Conservation (phyloP, 64 coral and sea anemone species). For the Platygyra sinensis region DNA sequence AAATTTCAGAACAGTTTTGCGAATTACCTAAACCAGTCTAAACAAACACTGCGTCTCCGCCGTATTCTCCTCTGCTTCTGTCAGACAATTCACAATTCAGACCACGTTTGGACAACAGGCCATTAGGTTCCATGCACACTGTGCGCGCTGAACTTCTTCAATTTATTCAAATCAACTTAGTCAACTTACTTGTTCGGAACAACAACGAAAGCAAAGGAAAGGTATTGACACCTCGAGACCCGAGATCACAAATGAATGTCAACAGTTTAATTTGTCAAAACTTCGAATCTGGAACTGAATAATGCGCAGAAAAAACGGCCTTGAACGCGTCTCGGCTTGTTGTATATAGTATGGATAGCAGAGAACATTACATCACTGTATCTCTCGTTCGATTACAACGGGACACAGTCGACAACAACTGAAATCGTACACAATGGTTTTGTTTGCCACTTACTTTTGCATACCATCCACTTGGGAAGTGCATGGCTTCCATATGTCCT, state of each 20-base stretch:
- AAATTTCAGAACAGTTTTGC: background rate
- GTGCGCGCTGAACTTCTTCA: no score
- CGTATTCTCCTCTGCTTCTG: background rate
- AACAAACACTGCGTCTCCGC: background rate
- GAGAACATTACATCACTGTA: background rate
- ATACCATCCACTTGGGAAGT: constrained; percentile 24
- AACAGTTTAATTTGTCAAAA: no score
- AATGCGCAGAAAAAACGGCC: no score
- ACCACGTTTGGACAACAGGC: no score
- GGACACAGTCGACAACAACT: background rate
- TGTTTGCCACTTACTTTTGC: constrained; percentile 4
- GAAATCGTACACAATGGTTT: background rate
- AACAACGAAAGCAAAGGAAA: no score
- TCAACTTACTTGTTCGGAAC: no score
- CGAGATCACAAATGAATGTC: no score
- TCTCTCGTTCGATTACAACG: background rate
- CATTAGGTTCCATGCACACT: no score
- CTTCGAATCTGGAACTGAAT: no score
- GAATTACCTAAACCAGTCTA: background rate
- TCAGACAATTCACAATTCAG: background rate
- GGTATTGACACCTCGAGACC: no score
- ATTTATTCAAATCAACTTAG: no score
- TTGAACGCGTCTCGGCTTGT: background rate
- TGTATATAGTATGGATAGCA: background rate
- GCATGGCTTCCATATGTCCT: constrained; percentile 21